phyloP scores from a whole-genome alignment of 2,888 invertebrate species.

The Darwinula stevensoni region DNA sequence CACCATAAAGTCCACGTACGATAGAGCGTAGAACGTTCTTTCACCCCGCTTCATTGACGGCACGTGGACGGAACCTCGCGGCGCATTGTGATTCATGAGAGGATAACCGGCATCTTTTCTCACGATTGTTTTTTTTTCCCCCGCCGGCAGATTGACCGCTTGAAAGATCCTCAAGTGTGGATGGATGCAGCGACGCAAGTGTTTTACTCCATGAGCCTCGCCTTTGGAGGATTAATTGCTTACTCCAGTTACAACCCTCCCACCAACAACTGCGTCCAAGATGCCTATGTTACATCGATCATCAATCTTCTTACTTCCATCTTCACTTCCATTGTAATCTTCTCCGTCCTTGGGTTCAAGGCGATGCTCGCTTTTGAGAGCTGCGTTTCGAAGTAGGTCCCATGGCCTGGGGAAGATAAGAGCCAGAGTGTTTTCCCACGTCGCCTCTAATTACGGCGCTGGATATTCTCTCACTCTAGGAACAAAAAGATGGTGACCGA shows the following conservation, averaged over 20 bases:
- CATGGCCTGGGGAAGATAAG: no score
- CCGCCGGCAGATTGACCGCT: slow-evolving; percentile 60
- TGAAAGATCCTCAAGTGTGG: slow-evolving; percentile 69
- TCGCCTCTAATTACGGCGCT: no score
- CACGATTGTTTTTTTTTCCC: no score
- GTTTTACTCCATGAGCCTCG: slow-evolving; percentile 79
- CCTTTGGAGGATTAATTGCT: slow-evolving; percentile 78
- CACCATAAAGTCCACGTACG: no score
- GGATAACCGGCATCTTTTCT: no score
- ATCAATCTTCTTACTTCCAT: slow-evolving; percentile 79
- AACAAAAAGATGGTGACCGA: background rate
- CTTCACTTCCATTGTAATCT: slow-evolving; percentile 78
- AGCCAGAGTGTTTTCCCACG: no score
- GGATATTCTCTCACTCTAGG: no score
- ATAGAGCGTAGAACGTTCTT: no score
- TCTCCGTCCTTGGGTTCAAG: slow-evolving; percentile 82
- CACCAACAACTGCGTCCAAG: slow-evolving; percentile 75
- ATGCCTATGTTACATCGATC: slow-evolving; percentile 63
- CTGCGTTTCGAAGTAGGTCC: slow-evolving; percentile 24
- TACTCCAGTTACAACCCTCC: slow-evolving; percentile 86
- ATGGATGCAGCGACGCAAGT: slow-evolving; percentile 88
- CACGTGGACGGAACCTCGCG: no score
- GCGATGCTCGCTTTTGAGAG: slow-evolving; percentile 64
- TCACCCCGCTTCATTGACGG: no score
- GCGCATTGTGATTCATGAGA: no score